Evolutionary conservation across 2,113 vertebrate species (phyloP).

Genomic region (Lagenorhynchus albirostris): DNA sequence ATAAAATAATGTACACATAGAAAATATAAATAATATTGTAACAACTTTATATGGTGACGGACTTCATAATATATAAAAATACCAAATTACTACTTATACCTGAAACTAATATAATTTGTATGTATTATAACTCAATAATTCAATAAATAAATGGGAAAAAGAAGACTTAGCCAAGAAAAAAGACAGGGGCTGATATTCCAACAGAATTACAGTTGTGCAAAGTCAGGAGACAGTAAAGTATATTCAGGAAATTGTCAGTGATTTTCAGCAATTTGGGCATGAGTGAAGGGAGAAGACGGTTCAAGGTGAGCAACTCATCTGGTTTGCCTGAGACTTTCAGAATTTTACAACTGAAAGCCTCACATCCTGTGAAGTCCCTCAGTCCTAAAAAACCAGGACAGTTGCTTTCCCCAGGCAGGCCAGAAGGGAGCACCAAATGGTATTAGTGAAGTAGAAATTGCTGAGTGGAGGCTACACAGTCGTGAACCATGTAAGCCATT

Average conservation of each 20-base stretch:
- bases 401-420: too few relatives aligned
- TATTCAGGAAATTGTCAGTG: neutral
- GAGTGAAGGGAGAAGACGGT: neutral
- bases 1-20: neutral
- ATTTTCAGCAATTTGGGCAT: neutral
- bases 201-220: neutral
- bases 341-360: neutral
- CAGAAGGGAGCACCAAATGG: neutral
- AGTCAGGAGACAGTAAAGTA: neutral
- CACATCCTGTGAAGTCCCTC: neutral
- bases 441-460: neutral
- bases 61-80: neutral
- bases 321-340: neutral
- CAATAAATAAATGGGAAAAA: neutral
- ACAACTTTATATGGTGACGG: neutral
- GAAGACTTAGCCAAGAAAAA: neutral
- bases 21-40: neutral
- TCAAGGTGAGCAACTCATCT: too few relatives aligned
- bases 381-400: neutral
- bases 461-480: neutral
- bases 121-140: neutral
- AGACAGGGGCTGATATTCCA: neutral
- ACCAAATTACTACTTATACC: neutral
- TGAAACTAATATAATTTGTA: neutral
- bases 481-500: neutral